Conservation (phyloP, 2,888 invertebrate genomes). For the Merodon equestris region DNA sequence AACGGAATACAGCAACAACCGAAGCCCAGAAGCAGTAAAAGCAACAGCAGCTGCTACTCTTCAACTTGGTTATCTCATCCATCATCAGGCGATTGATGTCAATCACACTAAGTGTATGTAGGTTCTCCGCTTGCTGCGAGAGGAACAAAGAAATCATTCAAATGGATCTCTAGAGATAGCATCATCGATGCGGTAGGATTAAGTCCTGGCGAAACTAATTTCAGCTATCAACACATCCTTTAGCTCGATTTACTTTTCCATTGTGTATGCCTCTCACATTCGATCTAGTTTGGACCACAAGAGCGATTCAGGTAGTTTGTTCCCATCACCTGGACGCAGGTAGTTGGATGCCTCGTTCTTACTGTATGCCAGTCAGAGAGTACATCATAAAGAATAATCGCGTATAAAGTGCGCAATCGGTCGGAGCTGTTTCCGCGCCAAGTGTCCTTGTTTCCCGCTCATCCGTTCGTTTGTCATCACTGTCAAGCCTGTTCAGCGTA, state of each 20-base stretch:
- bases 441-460: constrained; percentile 37
- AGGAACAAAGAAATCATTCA: neutral
- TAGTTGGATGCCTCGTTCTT: constrained; percentile 3
- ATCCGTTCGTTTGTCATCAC: constrained; percentile 15
- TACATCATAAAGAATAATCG: too few relatives aligned
- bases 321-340: constrained; percentile 15
- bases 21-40: constrained; percentile 2
- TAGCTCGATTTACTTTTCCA: constrained; percentile 17
- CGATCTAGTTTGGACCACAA: constrained; percentile 5
- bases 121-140: constrained; percentile 16
- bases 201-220: constrained; percentile 36
- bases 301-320: constrained; percentile 26
- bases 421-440: constrained; percentile 21
- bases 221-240: constrained; percentile 44
- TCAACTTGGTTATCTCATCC: constrained; percentile 49
- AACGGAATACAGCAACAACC: too few relatives aligned
- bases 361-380: too few relatives aligned
- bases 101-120: constrained; percentile 30
- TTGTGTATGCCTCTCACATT: constrained; percentile 10
- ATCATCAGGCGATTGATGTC: constrained; percentile 45
- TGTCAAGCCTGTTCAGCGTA: constrained; percentile 13
- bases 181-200: constrained; percentile 6
- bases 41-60: constrained; percentile 34
- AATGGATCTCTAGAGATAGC: constrained; percentile 27
- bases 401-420: too few relatives aligned